phyloP scores from a whole-genome alignment of 1,140 invertebrate species.

The Eumeta japonica region DNA sequence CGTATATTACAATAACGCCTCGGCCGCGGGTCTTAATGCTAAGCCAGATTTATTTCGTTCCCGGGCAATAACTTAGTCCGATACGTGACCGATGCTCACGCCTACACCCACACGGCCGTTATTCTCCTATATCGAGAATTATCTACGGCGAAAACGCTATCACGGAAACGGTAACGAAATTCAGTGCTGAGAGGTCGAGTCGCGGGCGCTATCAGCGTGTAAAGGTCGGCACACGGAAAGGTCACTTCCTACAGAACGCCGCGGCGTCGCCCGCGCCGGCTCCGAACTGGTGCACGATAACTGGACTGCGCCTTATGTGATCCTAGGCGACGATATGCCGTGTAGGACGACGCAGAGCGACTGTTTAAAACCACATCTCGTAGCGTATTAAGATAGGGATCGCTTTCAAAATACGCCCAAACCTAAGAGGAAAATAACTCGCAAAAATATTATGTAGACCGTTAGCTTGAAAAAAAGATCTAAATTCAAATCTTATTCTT shows the following conservation, averaged over 20 bases:
- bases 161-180: constrained; percentile 32
- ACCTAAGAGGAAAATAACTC: no score
- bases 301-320: no score
- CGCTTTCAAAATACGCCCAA: no score
- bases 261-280: constrained; percentile 36
- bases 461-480: no score
- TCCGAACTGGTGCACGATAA: constrained; percentile 34
- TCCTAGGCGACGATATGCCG: no score
- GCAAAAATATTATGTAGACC: no score
- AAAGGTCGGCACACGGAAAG: constrained; percentile 44
- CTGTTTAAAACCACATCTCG: no score
- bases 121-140: constrained; percentile 3
- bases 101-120: constrained; percentile 20
- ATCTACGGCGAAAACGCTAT: constrained; percentile 8
- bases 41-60: constrained; percentile 43
- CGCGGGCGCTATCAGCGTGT: constrained; percentile 24
- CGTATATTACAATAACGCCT: no score
- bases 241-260: constrained; percentile 33
- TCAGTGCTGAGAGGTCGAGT: constrained; percentile 38
- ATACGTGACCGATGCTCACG: constrained; percentile 52
- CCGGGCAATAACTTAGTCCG: constrained; percentile 40
- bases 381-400: no score
- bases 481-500: no score
- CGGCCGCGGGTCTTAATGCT: constrained; percentile 27
- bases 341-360: no score